Conservation (phyloP, 1,140 invertebrate species). For the Cherax destructor region DNA sequence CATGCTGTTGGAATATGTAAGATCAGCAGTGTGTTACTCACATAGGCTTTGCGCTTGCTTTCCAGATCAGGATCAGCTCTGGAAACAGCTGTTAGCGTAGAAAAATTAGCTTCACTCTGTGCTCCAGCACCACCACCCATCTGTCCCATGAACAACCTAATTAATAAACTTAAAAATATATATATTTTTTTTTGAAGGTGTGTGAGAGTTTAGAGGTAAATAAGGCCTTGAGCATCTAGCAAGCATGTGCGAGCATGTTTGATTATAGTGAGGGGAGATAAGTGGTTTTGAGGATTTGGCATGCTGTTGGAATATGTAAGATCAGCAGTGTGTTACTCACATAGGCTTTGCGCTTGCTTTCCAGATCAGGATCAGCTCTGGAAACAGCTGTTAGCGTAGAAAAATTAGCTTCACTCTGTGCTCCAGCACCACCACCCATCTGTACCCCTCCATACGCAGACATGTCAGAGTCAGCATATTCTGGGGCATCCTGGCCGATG, state of each 20-base stretch:
- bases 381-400: constrained; percentile 31
- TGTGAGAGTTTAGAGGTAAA: too few relatives aligned
- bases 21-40: constrained; percentile 34
- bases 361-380: constrained; percentile 41
- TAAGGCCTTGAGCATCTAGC: too few relatives aligned
- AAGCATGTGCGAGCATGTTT: too few relatives aligned
- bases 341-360: constrained; percentile 56
- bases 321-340: constrained; percentile 12
- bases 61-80: constrained; percentile 46
- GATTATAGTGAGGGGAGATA: too few relatives aligned
- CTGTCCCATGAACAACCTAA: not conserved
- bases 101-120: constrained; percentile 55
- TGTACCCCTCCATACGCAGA: constrained; percentile 46
- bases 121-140: constrained; percentile 29
- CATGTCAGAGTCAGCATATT: constrained; percentile 40
- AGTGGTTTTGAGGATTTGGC: too few relatives aligned
- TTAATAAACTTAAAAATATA: too few relatives aligned
- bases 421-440: constrained; percentile 29
- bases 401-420: constrained; percentile 53
- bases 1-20: too few relatives aligned
- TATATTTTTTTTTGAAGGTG: too few relatives aligned
- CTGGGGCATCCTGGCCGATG: constrained; percentile 50
- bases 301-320: too few relatives aligned
- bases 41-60: constrained; percentile 57
- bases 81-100: constrained; percentile 20